Base-by-base conservation (phyloP, 2,113 vertebrate species). In the Albula glossodonta region DNA sequence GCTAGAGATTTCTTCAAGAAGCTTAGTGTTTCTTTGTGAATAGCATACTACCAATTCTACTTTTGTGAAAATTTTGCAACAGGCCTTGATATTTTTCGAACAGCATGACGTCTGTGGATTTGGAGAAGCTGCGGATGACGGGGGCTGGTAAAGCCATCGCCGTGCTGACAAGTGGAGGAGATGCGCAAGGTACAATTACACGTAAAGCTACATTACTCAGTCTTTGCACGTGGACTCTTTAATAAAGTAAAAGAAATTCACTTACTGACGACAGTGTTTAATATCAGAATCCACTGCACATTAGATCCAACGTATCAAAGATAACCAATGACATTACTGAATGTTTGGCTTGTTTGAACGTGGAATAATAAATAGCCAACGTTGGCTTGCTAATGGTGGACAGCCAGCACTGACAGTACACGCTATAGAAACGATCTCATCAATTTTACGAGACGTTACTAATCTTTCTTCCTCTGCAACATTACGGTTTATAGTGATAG, bases 101-200 rank as follows among this genome's bases (percentile, higher is more conserved):
- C 80, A 91, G 85, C 22, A 96, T 96, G 95, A 88, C 86, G 83
- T 92, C 92, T 83, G 94, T 95, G 90, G 95, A 96, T 87, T 80
- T 96, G 84, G 96, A 96, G 90, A 96, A 94, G 88, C 92, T 97
- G 93, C 96, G 92, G 88, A 96, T 96, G 96, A 95, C 95, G 11
- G 97, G 97, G 4, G 95, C 97, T 74, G 98, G 98, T 51, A 95
- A 96, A 87, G 96, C 97, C 86, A 94, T 99, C 31, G 97, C 96
- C 1, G 97, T 98, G 80, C 91, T 99, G 88, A 99, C 98, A 85
- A 98, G 98, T 91, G 97, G 98, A 60, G 98, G 98, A 88, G 98
- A 99, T 90, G 98, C 98, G 83, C 97, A 99, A 97, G 98, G 97
- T 98, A 93, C 91, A 41, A 41, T 41, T 41, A 90, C 19, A 2